Evolutionary conservation across 2,113 vertebrate species (phyloP), one percentile per base, ranked within the genome.

Genomic region (Trogon surrucura): DNA sequence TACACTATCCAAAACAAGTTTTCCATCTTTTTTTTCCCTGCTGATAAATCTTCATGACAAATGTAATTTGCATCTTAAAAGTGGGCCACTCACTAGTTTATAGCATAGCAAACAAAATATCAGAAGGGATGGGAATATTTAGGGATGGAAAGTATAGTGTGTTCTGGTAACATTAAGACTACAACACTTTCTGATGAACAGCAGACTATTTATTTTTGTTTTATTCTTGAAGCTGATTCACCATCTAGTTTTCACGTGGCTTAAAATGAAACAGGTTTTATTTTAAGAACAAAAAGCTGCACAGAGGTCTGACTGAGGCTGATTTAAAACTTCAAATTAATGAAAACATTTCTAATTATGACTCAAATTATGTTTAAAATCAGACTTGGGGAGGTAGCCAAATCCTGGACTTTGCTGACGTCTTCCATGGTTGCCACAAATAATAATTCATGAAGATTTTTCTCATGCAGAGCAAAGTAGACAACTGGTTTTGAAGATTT

Each of bases 151-250:
- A 61, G 64, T 50, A 18, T 50, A 57, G 30, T 80, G 51, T 64
- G 78, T 95, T 97, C 94, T 91, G 21, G 19, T 65, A 62, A n/a
- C 23, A 14, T 88, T 94, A 64, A 90, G 87, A 48, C 75, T 89
- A 16, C 80, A 23, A 81, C 80, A 38, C 66, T 38, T 78, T 84
- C 64, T 82, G 65, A 96, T 93, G 90, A 95, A 67, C 36, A 92
- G 58, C 72, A 84, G 81, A 93, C 90, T 92, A 64, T 69, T 80
- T 88, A 88, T 71, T 90, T 93, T 78, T 84, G 48, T 91, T 85
- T 95, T 77, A 66, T 77, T 94, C 60, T 85, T 75, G 81, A 78
- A 95, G 90, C 60, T 95, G 88, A 95, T 69, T 96, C 64, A 89
- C 83, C 36, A 48, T 72, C 48, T 61, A 84, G 48, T 91, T 86